Percentiles rank a stretch among this genome's conserved stretches.
Evolutionary conservation across 2,888 invertebrate genomes (phyloP).

Genomic region (Gasteruption jaculator): DNA sequence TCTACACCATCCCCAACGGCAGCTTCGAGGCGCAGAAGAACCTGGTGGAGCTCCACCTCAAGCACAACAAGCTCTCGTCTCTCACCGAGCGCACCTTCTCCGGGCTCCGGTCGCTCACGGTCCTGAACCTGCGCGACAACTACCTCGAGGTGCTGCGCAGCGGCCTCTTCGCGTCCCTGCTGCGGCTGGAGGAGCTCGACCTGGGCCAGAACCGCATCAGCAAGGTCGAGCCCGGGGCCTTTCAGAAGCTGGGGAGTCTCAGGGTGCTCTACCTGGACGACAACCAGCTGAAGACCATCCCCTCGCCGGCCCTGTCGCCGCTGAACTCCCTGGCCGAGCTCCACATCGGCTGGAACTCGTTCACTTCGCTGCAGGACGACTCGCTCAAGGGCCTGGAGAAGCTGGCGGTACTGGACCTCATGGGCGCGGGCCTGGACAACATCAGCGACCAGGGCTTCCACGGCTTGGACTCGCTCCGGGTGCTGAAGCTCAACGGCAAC

Average conservation of each 20-base stretch:
- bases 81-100: slow-evolving; percentile 76
- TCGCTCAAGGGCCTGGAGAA: slow-evolving; percentile 74
- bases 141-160: slow-evolving; percentile 74
- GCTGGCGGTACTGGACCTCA: slow-evolving; percentile 72
- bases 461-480: slow-evolving; percentile 72
- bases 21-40: slow-evolving; percentile 79
- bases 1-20: slow-evolving; percentile 74
- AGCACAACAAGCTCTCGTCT: slow-evolving; percentile 79
- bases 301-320: slow-evolving; percentile 68
- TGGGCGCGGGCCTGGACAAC: slow-evolving; percentile 75
- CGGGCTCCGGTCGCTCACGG: slow-evolving; percentile 72
- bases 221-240: slow-evolving; percentile 71
- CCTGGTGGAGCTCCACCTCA: slow-evolving; percentile 76
- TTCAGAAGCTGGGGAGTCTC: slow-evolving; percentile 71
- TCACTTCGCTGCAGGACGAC: slow-evolving; percentile 70
- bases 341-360: slow-evolving; percentile 79
- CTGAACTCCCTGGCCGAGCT: slow-evolving; percentile 78
- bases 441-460: slow-evolving; percentile 73
- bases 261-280: slow-evolving; percentile 80
- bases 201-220: slow-evolving; percentile 82
- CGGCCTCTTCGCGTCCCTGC: slow-evolving; percentile 69
- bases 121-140: slow-evolving; percentile 77
- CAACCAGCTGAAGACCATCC: slow-evolving; percentile 74
- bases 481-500: slow-evolving; percentile 76
- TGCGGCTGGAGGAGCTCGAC: slow-evolving; percentile 78